Conservation (phyloP, 2,797 vertebrate genomes). For the Psittacula echo region DNA sequence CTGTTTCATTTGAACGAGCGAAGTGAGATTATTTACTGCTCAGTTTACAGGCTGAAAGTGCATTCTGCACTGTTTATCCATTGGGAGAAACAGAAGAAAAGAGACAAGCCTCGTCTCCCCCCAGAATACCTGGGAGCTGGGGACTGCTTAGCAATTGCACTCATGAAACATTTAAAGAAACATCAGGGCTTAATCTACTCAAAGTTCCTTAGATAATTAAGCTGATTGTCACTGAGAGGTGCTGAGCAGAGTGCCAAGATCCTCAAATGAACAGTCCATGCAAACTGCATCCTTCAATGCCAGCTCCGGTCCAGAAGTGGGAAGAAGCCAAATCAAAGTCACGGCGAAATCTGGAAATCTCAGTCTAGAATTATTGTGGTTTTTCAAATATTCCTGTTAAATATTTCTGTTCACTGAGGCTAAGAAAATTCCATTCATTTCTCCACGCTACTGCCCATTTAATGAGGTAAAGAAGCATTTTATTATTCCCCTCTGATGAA, state of each 20-base stretch:
- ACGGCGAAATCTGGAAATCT: background rate
- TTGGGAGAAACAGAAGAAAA: background rate
- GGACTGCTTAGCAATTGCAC: background rate
- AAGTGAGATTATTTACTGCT: constrained; percentile 18
- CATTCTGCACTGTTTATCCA: background rate
- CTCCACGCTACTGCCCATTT: background rate
- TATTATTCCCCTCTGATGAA: constrained; percentile 31
- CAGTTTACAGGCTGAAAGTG: background rate
- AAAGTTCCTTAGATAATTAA: background rate
- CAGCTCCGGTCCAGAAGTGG: background rate
- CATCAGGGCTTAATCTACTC: background rate
- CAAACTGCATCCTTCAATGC: background rate
- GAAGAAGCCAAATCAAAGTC: background rate
- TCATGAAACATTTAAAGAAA: background rate
- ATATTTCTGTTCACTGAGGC: background rate
- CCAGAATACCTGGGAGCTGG: background rate
- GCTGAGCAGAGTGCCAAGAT: background rate
- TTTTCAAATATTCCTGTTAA: background rate
- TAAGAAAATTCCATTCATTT: constrained; percentile 37
- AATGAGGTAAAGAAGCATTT: constrained; percentile 47
- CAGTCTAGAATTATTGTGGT: background rate
- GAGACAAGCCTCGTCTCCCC: background rate
- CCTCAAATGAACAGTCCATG: background rate
- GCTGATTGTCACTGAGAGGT: background rate
- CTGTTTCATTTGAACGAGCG: background rate